Base-by-base conservation (phyloP, 2,113 vertebrate species). In the Physeter macrocephalus region DNA sequence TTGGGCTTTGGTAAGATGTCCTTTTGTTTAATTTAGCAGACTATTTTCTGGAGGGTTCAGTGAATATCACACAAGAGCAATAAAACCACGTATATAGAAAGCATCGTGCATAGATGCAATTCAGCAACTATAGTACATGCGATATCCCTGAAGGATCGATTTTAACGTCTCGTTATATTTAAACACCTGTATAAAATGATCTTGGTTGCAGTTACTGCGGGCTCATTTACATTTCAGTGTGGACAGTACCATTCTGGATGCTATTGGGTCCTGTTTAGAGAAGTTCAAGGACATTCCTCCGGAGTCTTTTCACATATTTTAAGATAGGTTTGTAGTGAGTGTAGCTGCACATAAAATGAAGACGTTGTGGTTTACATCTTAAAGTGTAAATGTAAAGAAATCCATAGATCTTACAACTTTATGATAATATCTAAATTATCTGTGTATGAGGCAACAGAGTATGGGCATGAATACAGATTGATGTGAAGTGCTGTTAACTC, bases 151-250 rank as follows among this genome's bases (percentile, higher is more conserved):
- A 97, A 97, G 62, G 46, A 66, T 0, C 15, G 0, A 27, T 91
- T 80, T 96, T 25, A 81, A 96, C 20, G 66, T 94, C 85, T 75
- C 92, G 11, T 91, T 97, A 64, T 91, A 83, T 82, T 95, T 97
- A 92, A 98, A 96, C 54, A 91, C 14, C 57, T 86, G 54, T 78
- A 89, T 93, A 78, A 96, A 96, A 77, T 81, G 89, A 90, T 92
- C 34, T 85, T 61, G 41, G 13, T 95, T 98, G 57, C 66, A 90
- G 6, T 96, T 95, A 74, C 17, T 62, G 43, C 0, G 0, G 64
- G 27, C 88, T 97, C 5, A 95, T 98, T 98, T 98, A 23, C 77
- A 96, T 97, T 97, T 98, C 97, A 97, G 75, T 84, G 83, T 31
- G 27, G 93, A 64, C 46, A 71, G 82, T 94, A 78, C 12, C 29